These are phyloP conservation scores for Tenthredo mesomela DNA, from an alignment of 2,888 invertebrate species.

Conservation along the genomic window DNA sequence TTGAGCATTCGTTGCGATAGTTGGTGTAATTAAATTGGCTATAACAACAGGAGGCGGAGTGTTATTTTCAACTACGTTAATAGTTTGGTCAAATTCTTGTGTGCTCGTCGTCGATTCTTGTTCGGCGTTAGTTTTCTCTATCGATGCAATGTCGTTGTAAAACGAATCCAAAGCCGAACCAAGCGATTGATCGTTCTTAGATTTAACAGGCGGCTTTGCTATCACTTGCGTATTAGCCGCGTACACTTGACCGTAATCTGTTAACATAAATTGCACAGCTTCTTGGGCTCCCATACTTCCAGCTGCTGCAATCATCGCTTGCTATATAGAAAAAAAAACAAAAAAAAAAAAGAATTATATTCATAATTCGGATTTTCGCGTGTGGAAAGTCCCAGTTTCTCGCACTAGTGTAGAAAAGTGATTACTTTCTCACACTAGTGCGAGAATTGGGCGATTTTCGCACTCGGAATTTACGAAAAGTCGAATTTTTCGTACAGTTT, in stretches of 20 bases:
- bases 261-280: slow-evolving; percentile 71
- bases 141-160: slow-evolving; percentile 82
- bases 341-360: neutral
- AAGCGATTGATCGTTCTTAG: slow-evolving; percentile 71
- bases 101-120: slow-evolving; percentile 39
- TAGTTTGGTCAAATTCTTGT: neutral
- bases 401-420: no score
- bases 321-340: slow-evolving; percentile 59
- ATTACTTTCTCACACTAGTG: no score
- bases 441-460: no score
- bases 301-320: slow-evolving; percentile 72
- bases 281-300: slow-evolving; percentile 71
- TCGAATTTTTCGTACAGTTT: no score
- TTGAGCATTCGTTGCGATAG: slow-evolving; percentile 56
- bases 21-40: neutral
- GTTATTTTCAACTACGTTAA: neutral
- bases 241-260: slow-evolving; percentile 72
- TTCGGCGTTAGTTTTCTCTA: slow-evolving; percentile 75
- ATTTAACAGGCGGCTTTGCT: slow-evolving; percentile 74
- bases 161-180: slow-evolving; percentile 81
- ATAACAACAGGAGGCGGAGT: neutral
- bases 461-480: no score
- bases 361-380: no score
- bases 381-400: no score
- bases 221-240: slow-evolving; percentile 74